Evolutionary conservation across 2,888 invertebrate genomes (phyloP).

Genomic region (Laspeyria flexula): DNA sequence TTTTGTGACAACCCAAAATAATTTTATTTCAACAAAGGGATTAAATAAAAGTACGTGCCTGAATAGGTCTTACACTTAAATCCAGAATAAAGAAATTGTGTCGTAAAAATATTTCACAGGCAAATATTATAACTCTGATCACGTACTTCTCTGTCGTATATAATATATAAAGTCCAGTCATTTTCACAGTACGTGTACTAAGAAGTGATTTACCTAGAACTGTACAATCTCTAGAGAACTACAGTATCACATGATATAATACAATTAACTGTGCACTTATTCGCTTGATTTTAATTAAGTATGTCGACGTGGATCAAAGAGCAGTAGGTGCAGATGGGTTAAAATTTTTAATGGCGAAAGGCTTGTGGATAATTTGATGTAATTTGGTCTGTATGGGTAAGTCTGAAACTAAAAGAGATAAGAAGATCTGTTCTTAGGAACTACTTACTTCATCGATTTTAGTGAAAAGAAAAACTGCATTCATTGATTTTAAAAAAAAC

Average conservation of each 20-base stretch:
- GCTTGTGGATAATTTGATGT: too few species aligned
- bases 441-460: too few species aligned
- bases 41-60: too few species aligned
- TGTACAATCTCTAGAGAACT: slow-evolving; percentile 16
- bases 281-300: slow-evolving; percentile 64
- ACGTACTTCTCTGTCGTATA: slow-evolving; percentile 33
- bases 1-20: too few species aligned
- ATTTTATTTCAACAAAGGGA: too few species aligned
- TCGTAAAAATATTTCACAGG: slow-evolving; percentile 38
- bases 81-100: slow-evolving; percentile 3
- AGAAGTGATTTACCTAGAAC: slow-evolving; percentile 50
- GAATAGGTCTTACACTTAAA: too few species aligned
- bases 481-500: too few species aligned
- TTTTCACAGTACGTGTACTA: slow-evolving; percentile 35
- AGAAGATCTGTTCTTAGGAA: too few species aligned
- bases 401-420: too few species aligned
- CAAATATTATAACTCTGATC: slow-evolving; percentile 21
- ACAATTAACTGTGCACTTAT: slow-evolving; percentile 65
- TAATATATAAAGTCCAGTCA: slow-evolving; percentile 45
- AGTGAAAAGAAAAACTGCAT: too few species aligned
- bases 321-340: slow-evolving; percentile 12
- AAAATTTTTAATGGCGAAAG: neutral
- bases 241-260: slow-evolving; percentile 62
- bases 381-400: too few species aligned
- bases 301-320: slow-evolving; percentile 52